Percentiles rank a stretch among this genome's conserved stretches.
Evolutionary conservation across 1,140 invertebrate genomes (phyloP).

Genomic region (Plutomurus gul): DNA sequence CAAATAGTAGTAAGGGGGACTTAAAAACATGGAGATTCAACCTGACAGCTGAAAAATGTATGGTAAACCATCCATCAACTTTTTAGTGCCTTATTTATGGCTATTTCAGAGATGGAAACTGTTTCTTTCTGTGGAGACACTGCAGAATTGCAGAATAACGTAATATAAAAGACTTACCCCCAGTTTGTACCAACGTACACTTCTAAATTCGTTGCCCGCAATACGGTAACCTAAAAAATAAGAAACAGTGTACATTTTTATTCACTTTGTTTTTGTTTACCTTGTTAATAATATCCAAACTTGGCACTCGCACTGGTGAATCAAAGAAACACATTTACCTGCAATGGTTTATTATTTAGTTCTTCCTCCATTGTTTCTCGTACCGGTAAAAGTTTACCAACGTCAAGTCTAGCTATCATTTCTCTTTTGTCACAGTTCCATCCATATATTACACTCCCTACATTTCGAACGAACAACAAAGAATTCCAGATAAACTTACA

Average conservation of each 20-base stretch:
- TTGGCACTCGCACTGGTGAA: not conserved
- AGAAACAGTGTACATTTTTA: too few relatives aligned
- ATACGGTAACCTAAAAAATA: constrained; percentile 71
- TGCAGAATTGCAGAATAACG: too few relatives aligned
- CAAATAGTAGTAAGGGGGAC: too few relatives aligned
- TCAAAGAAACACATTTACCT: constrained; percentile 16
- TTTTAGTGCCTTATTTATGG: too few relatives aligned
- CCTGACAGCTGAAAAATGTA: too few relatives aligned
- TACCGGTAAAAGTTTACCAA: constrained; percentile 48
- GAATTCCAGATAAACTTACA: not conserved
- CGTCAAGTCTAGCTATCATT: constrained; percentile 46
- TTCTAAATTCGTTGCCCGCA: constrained; percentile 65
- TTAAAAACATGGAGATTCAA: too few relatives aligned
- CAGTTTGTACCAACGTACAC: constrained; percentile 88
- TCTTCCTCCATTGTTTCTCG: constrained; percentile 49
- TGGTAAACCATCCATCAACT: too few relatives aligned
- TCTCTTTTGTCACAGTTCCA: constrained; percentile 50
- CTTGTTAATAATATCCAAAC: not conserved
- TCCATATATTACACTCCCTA: constrained; percentile 49
- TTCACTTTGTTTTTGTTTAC: too few relatives aligned
- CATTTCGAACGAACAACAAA: too few relatives aligned
- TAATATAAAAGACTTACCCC: too few relatives aligned
- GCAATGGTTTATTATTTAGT: constrained; percentile 48
- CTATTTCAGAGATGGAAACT: too few relatives aligned
- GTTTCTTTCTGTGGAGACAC: too few relatives aligned